Base-by-base conservation (phyloP, 2,797 vertebrate species). In the Poliocrania exsul region DNA sequence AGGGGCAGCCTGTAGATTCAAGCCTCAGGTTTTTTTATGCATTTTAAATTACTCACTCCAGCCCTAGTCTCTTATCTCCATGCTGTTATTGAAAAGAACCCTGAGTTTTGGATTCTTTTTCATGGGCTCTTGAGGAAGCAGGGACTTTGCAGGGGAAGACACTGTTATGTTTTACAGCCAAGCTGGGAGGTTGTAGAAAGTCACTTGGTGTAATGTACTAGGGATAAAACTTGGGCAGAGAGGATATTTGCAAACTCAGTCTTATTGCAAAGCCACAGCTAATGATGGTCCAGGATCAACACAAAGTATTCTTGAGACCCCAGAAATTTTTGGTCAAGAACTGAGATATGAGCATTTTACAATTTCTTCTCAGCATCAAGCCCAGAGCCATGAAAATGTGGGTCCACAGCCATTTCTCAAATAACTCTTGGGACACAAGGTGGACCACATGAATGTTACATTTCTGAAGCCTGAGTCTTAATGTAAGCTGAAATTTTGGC, bases 11-110 rank as follows among this genome's bases (percentile, higher is more conserved):
- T 75, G 77, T 53, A 83, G 90, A 89, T 62, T 89, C 72, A 35
- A 92, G 82, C 33, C 84, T 86, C 91, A 86, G 86, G 50, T 81
- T 93, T 87, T 87, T 86, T 88, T 75, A 83, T 92, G 90, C 90
- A 95, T 97, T 97, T 96, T 88, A 94, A 88, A 97, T 95, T 0
- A 75, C 83, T 96, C 15, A 6, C 66, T 94, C 64, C 86, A 92
- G 47, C 81, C 86, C 33, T 56, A 50, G 69, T 56, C 94, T 97
- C 97, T 97, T 78, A 96, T 96, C 89, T 38, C 24, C 83, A 49
- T 6, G 13, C 38, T 90, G 86, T 88, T 92, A 92, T 79, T 86
- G 83, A 83, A 93, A 95, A 94, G 84, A 92, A 71, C 24, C 79
- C 82, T 28, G 78, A 87, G 66, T 89, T 97, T 82, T 86, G 81